Conservation (phyloP, 2,113 vertebrate genomes). For the Phrynosoma platyrhinos region DNA sequence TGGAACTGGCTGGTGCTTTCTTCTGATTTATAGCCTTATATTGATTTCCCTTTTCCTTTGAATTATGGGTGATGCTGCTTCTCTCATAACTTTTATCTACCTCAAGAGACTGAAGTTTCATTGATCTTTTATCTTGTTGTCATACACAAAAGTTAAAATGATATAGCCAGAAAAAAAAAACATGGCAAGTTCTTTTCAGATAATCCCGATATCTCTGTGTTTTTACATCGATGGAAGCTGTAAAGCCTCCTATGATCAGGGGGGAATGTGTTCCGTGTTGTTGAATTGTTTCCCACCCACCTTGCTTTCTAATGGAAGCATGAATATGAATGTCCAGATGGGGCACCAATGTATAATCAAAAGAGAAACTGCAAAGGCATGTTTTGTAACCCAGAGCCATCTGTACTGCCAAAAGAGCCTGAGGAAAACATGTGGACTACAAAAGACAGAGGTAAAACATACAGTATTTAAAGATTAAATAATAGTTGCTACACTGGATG, state of each 20-base stretch:
- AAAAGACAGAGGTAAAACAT: constrained; percentile 36
- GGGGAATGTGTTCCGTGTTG: constrained; percentile 40
- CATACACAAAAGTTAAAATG: neutral
- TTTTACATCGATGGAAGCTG: constrained; percentile 29
- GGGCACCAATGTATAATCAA: constrained; percentile 52
- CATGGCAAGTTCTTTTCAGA: rapidly evolving
- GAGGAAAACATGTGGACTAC: constrained; percentile 26
- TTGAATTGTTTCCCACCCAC: constrained; percentile 46
- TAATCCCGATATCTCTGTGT: neutral
- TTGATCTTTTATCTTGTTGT: neutral
- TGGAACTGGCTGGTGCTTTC: neutral
- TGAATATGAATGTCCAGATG: constrained; percentile 70
- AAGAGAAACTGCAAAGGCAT: constrained; percentile 56
- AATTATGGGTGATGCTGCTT: neutral
- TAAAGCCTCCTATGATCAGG: constrained; percentile 40
- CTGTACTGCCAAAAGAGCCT: constrained; percentile 12
- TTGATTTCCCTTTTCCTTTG: constrained; percentile 37
- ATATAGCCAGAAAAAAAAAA: neutral
- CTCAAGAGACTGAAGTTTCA: neutral
- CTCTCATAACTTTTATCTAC: neutral
- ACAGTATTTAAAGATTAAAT: constrained; percentile 29
- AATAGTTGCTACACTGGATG: constrained; percentile 36
- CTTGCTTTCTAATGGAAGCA: constrained; percentile 30
- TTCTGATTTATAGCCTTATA: constrained; percentile 19
- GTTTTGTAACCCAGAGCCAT: constrained; percentile 46